Evolutionary conservation across 2,113 vertebrate genomes (phyloP).

Genomic region (Craseonycteris thonglongyai): DNA sequence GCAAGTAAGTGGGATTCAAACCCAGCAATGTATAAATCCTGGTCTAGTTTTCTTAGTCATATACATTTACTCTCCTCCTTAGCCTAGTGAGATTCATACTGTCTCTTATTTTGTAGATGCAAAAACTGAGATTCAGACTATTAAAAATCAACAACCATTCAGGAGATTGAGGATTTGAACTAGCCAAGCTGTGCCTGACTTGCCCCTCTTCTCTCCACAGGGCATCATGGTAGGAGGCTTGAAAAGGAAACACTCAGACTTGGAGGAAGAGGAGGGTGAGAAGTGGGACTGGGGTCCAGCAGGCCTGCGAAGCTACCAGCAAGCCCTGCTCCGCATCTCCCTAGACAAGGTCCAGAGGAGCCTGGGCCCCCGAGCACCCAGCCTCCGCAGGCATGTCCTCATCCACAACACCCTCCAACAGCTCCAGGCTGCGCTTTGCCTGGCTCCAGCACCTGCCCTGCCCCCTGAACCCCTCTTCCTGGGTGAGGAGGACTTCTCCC

Average conservation of each 20-base stretch:
- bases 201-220: slow-evolving; percentile 46
- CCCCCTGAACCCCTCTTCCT: slow-evolving; percentile 42
- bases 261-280: slow-evolving; percentile 60
- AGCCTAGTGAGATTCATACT: not conserved
- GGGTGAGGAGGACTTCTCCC: slow-evolving; percentile 46
- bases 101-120: not conserved
- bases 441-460: slow-evolving; percentile 23
- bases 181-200: not conserved
- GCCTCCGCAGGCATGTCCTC: slow-evolving; percentile 82
- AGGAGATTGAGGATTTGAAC: not conserved
- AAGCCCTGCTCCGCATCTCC: slow-evolving; percentile 85
- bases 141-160: not conserved
- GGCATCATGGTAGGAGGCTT: slow-evolving; percentile 80
- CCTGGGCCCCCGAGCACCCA: slow-evolving; percentile 78
- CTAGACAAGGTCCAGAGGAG: slow-evolving; percentile 83
- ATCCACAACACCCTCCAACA: slow-evolving; percentile 87
- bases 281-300: slow-evolving; percentile 40
- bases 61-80: not conserved
- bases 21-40: not conserved
- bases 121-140: not conserved
- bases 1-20: not conserved
- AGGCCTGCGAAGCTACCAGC: slow-evolving; percentile 66
- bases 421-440: slow-evolving; percentile 70
- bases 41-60: not conserved
- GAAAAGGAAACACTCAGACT: slow-evolving; percentile 81